phyloP scores from a whole-genome alignment of 2,888 invertebrate species.

The Eupithecia exiguata region DNA sequence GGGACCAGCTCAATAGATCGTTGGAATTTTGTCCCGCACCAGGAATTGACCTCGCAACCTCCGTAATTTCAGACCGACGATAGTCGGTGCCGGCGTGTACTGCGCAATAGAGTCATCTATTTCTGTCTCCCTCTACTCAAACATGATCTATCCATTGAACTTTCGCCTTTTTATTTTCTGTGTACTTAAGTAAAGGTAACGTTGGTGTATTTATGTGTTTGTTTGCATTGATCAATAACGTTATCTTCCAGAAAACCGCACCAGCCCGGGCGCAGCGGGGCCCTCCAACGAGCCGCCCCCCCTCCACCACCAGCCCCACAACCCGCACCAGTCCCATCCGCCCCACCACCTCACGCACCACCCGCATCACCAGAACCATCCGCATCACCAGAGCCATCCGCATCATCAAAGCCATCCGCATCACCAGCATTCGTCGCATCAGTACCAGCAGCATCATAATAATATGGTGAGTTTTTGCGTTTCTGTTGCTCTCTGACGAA shows the following conservation, averaged over 20 bases:
- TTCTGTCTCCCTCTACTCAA: no score
- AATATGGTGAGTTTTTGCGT: conserved; percentile 46
- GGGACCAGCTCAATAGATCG: not conserved
- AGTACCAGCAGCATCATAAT: conserved; percentile 41
- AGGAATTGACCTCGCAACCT: no score
- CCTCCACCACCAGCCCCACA: conserved; percentile 28
- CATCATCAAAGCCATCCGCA: conserved; percentile 38
- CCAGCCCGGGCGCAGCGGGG: conserved; percentile 64
- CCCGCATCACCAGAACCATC: conserved; percentile 45
- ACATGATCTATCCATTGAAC: no score
- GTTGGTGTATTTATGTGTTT: not conserved
- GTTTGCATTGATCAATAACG: not conserved
- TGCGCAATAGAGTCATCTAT: no score
- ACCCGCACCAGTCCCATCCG: conserved; percentile 51
- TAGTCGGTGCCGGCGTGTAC: no score
- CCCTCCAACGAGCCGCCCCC: conserved; percentile 61
- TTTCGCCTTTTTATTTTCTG: no score
- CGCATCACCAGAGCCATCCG: conserved; percentile 38
- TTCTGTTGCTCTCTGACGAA: not conserved
- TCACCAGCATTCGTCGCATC: conserved; percentile 19
- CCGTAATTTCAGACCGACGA: no score
- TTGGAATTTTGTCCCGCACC: not conserved
- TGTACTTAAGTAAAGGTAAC: not conserved
- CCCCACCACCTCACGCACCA: conserved; percentile 36
- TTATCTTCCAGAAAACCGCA: conserved; percentile 45